Evolutionary conservation across 1,140 invertebrate species (phyloP).

Genomic region (Radopholus similis): DNA sequence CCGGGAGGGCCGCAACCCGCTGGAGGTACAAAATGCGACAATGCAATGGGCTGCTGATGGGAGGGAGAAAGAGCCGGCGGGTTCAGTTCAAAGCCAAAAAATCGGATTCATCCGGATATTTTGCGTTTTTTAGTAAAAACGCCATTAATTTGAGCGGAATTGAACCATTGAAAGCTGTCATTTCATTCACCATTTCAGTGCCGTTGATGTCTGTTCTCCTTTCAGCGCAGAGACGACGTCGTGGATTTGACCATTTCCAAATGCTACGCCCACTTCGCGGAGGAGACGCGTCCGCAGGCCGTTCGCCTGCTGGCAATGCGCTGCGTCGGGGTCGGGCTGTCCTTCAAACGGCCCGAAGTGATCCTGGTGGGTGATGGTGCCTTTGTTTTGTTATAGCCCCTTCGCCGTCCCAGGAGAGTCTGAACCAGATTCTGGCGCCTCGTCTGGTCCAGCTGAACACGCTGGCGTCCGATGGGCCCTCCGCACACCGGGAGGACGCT

Average conservation of each 20-base stretch:
- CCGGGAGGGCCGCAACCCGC: background rate
- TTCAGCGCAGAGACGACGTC: background rate
- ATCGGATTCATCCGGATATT: too few relatives aligned
- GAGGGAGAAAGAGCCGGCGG: too few relatives aligned
- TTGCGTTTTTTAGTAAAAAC: background rate
- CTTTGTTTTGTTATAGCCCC: background rate
- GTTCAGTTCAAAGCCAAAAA: too few relatives aligned
- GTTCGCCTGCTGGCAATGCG: conserved; percentile 11
- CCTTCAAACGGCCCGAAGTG: conserved; percentile 13
- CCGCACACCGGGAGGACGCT: background rate
- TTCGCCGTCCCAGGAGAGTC: conserved; percentile 3
- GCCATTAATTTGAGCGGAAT: too few relatives aligned
- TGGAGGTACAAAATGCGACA: background rate
- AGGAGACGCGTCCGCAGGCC: background rate
- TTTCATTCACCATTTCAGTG: too few relatives aligned
- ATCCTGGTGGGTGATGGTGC: background rate
- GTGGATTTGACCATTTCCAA: conserved; percentile 6
- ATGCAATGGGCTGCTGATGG: too few relatives aligned
- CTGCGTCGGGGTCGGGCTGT: conserved; percentile 14
- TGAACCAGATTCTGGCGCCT: conserved; percentile 11
- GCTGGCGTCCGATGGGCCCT: background rate
- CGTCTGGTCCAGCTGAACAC: conserved; percentile 8
- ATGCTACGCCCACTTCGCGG: conserved; percentile 8
- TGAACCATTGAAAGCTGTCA: too few relatives aligned
- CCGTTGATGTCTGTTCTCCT: background rate